Percentiles rank a stretch among this genome's conserved stretches.
Conservation (phyloP, 2,113 vertebrate species). For the Pseudopipra pipra region DNA sequence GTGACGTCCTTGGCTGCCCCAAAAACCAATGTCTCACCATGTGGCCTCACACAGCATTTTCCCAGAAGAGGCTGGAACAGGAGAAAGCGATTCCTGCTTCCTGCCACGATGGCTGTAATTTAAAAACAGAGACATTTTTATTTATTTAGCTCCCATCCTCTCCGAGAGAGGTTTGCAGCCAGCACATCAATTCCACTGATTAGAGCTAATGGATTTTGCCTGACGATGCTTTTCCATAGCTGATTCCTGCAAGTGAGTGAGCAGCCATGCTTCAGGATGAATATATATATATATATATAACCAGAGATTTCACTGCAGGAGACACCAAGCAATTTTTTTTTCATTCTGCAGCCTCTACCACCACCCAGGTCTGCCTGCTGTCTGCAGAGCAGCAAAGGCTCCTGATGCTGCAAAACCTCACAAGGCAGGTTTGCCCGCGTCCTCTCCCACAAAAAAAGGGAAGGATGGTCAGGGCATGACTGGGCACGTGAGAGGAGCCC, state of each 20-base stretch:
- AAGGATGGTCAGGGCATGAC: neutral
- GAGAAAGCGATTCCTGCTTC: neutral
- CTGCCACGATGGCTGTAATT: neutral
- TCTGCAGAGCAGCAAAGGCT: neutral
- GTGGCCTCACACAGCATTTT: accelerated
- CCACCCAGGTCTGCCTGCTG: neutral
- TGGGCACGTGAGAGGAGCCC: neutral
- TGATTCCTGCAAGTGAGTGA: neutral
- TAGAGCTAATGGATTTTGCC: constrained; percentile 9
- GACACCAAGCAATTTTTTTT: neutral
- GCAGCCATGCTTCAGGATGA: neutral
- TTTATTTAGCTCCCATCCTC: neutral
- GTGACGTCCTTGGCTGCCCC: neutral
- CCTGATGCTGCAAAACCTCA: neutral
- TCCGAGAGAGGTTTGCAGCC: neutral
- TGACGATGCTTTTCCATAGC: neutral
- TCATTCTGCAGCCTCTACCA: neutral
- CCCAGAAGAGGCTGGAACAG: neutral
- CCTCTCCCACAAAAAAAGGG: neutral
- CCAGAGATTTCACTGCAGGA: neutral
- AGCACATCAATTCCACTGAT: neutral
- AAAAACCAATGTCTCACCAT: accelerated
- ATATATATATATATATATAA: neutral
- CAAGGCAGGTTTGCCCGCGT: neutral
- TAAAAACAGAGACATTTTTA: neutral